Percentiles rank a stretch among this genome's conserved stretches.
These are phyloP conservation scores for Lasiurus borealis DNA, from an alignment of 2,113 vertebrate species.

Conservation along the genomic window DNA sequence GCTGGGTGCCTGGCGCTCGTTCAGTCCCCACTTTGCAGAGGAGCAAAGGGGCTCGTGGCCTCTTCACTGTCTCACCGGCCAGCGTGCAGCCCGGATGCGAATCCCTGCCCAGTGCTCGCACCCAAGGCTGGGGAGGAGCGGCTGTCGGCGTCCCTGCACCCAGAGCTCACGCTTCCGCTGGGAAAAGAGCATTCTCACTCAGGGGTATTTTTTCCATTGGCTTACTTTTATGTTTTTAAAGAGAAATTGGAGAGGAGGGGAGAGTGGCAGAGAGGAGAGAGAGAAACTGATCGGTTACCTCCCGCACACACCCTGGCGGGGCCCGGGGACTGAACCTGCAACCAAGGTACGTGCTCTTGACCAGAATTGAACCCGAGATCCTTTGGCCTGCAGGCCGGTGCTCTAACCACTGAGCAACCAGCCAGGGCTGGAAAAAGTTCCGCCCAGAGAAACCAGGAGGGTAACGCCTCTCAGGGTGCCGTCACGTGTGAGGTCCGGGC, in stretches of 20 bases:
- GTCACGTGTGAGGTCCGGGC: neutral
- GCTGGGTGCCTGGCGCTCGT: neutral
- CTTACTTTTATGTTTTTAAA: too few species aligned
- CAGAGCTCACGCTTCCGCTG: neutral
- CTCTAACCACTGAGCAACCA: too few species aligned
- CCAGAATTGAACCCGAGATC: too few species aligned
- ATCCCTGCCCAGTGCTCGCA: neutral
- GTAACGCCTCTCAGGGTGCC: neutral
- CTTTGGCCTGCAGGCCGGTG: too few species aligned
- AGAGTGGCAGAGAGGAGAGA: too few species aligned
- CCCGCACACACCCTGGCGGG: too few species aligned
- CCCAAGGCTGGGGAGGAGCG: neutral
- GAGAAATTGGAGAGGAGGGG: too few species aligned
- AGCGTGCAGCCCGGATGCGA: neutral
- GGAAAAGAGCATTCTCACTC: neutral
- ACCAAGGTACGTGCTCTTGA: too few species aligned
- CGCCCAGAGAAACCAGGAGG: neutral
- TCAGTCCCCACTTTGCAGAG: conserved; percentile 22
- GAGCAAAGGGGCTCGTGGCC: neutral
- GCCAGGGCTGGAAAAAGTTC: neutral
- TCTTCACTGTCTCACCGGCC: neutral
- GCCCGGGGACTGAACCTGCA: too few species aligned
- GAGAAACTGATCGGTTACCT: too few species aligned
- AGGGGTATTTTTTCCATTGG: too few species aligned
- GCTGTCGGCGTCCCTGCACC: neutral